Base-by-base conservation (phyloP, 2,888 invertebrate genomes). In the Adela reaumurella region DNA sequence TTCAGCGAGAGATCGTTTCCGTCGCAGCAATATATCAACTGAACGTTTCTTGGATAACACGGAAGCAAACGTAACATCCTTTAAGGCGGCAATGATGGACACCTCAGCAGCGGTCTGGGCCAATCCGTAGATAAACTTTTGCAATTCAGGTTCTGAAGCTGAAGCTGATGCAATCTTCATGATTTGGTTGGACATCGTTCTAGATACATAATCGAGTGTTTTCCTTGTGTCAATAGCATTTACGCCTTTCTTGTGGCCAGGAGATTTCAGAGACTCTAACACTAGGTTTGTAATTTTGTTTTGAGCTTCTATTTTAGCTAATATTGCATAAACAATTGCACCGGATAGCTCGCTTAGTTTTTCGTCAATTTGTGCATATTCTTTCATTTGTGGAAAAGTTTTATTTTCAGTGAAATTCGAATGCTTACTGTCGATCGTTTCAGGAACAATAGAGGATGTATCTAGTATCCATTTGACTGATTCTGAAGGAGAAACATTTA, bases 81-180 rank as follows among this genome's bases (percentile, higher is more conserved):
- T 77, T 49, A 78, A 59, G 18, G 77, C 76, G 19, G 78, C 70
- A 2, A 78, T 68, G 51, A 78, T 77, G 1, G 78, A 74, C 10
- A 74, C 65, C 59, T 78, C 78, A 43, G 78, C 74, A 43, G 78
- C 70, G 52, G 78, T 74, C 64, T 76, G 77, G n/a, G 72, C 68
- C 54, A 78, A 59, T 5, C 78, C 78, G 53, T 76, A 78, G 5
- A 78, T 76, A 35, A 78, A 57, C 14, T 77, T 65, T 61, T 78
- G 78, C 5, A 78, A 59, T 57, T 77, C 77, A 18, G 76, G 73
- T 57, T 78, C 78, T n/a, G 78, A 73, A 1, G 24, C 8, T 24
- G 77, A 74, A 28, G 68, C 62, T 55, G 67, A 67, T 2, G 78
- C 77, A 49, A 77, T 65, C 43, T 62, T 67, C 4, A 78, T 58